Conservation (phyloP, 2,113 vertebrate genomes). For the Aldabrachelys gigantea region DNA sequence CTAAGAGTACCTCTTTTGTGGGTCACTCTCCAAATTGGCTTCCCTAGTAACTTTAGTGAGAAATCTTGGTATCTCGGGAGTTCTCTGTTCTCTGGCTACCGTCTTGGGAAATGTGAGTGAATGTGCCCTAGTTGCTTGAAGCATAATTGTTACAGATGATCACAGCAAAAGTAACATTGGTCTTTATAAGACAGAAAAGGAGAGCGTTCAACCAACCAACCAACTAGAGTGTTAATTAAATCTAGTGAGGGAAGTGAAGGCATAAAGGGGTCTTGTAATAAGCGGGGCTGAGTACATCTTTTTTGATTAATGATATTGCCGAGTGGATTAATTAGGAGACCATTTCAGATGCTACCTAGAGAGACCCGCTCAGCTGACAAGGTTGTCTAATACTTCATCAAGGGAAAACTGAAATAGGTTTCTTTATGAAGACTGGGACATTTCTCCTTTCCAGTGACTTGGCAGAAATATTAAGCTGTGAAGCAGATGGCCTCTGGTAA, state of each 20-base stretch:
- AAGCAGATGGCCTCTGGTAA: conserved; percentile 33
- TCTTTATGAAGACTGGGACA: neutral
- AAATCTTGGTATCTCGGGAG: neutral
- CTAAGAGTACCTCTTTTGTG: conserved; percentile 4
- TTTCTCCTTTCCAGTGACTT: conserved; percentile 17
- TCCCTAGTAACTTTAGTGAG: neutral
- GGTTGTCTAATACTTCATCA: conserved; percentile 27
- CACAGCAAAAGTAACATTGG: neutral
- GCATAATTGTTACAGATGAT: conserved; percentile 12
- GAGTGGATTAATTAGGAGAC: conserved; percentile 68
- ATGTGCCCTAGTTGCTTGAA: neutral
- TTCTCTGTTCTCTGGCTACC: neutral
- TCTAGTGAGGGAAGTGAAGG: conserved; percentile 39
- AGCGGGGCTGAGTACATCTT: conserved; percentile 38
- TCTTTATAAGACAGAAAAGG: neutral
- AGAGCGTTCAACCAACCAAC: conserved; percentile 13
- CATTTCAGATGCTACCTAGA: conserved; percentile 46
- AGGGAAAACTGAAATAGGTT: conserved; percentile 1
- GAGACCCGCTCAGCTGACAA: neutral
- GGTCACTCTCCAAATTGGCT: neutral
- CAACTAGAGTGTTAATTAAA: conserved; percentile 53
- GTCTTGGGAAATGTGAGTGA: neutral
- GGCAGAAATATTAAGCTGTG: conserved; percentile 22
- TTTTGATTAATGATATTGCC: conserved; percentile 62
- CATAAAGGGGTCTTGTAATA: conserved; percentile 30